phyloP scores from a whole-genome alignment of 2,888 invertebrate species.

The Psylliodes chrysocephalus region DNA sequence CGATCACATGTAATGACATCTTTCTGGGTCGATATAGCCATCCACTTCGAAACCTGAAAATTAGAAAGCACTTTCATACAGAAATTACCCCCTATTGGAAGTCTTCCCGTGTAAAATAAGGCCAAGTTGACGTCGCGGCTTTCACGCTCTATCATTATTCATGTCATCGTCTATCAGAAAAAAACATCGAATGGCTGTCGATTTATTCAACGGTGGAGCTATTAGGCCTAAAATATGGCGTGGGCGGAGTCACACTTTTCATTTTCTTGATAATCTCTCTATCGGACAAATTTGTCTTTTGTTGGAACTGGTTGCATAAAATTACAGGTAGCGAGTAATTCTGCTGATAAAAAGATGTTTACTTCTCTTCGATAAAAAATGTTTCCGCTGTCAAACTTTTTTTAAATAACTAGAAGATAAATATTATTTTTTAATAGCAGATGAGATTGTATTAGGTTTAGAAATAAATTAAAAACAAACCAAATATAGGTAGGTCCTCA shows the following conservation, averaged over 20 bases:
- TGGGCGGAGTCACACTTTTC: slow-evolving; percentile 46
- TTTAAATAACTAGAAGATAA: too few species aligned
- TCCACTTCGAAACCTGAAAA: slow-evolving; percentile 22
- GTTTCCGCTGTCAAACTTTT: too few species aligned
- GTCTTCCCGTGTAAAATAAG: slow-evolving; percentile 51
- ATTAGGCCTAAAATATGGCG: slow-evolving; percentile 50
- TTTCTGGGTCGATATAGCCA: slow-evolving; percentile 6
- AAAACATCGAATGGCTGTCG: slow-evolving; percentile 55
- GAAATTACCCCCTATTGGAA: slow-evolving; percentile 48
- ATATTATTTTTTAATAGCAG: too few species aligned
- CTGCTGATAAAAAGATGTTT: background rate
- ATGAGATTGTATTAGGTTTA: too few species aligned
- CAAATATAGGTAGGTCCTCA: too few species aligned
- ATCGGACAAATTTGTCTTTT: slow-evolving; percentile 45
- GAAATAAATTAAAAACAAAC: too few species aligned
- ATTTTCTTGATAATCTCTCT: slow-evolving; percentile 46
- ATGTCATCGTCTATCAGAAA: slow-evolving; percentile 59
- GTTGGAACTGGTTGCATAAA: background rate
- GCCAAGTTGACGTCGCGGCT: slow-evolving; percentile 38
- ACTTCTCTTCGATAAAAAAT: too few species aligned
- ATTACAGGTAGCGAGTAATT: background rate
- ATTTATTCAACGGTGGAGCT: slow-evolving; percentile 51
- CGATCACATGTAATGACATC: background rate
- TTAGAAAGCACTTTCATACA: slow-evolving; percentile 37
- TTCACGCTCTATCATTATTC: slow-evolving; percentile 57